Evolutionary conservation across 2,888 invertebrate genomes (phyloP), one percentile per base, ranked within the genome.

Genomic region (Sinopyrophorus schimmeli): DNA sequence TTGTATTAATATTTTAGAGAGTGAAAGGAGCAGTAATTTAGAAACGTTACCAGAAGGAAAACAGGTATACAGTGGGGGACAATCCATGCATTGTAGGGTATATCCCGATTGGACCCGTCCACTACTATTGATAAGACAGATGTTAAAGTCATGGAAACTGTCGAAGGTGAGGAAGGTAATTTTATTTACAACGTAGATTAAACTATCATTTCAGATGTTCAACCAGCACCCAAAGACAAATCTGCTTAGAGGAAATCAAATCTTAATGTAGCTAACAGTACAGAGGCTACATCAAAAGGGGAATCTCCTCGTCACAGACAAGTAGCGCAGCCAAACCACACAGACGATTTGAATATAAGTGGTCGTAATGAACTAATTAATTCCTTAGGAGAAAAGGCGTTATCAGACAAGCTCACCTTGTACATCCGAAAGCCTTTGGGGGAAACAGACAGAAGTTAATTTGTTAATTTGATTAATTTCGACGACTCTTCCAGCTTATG

Each of bases 131-230:
- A 91, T 65, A 87, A 86, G 71, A 83, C 84, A 3, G 92, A 91
- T 20, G 88, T 90, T 58, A 80, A 86, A 53, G 85, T 90, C 32
- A 86, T 92, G 78, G 90, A 92, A 75, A 84, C 89, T 20, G 89
- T 92, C 40, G 90, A 91, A 79, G 89, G 89, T 89, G 73, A 46
- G 21, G 5, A 24, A 24, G 10, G n/a, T n/a, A n/a, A 26, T 5
- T 5, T n/a, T n/a, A n/a, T n/a, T n/a, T n/a, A n/a, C n/a, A n/a
- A n/a, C n/a, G n/a, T n/a, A n/a, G n/a, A n/a, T 11, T 6, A n/a
- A n/a, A n/a, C n/a, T n/a, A n/a, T 23, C 53, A 21, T 64, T 67
- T 7, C 26, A 60, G 63, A 63, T 53, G 61, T 57, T 6, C 63
- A 63, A 50, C 60, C 59, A 5, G 78, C 78, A 64, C 80, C 81